Base-by-base conservation (phyloP, 2,113 vertebrate genomes). In the Carettochelys insculpta region DNA sequence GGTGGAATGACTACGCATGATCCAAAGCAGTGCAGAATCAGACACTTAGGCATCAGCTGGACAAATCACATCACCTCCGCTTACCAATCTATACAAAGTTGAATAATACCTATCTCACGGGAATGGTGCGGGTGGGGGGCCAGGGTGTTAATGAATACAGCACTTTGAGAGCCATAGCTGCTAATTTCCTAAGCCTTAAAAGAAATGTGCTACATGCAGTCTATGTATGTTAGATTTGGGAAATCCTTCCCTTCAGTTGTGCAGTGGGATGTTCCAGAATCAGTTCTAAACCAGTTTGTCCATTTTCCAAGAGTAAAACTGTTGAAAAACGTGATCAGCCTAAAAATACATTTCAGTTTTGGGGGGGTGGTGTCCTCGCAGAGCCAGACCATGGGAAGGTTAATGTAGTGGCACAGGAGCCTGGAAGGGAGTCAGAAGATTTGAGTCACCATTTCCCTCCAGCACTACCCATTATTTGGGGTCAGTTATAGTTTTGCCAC, bases 11-110 rank as follows among this genome's bases (percentile, higher is more conserved):
- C 25, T 38, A 20, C 51, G 43, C 8, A 54, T 68, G 34, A 48
- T 41, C 8, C 14, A 78, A 0, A 0, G 51, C 31, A 93, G 80
- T 45, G 53, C 51, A 41, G 54, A 85, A 80, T 83, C 7, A 4
- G 38, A 25, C 65, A 61, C 38, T 83, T 87, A 45, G 51, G 5
- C 45, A 38, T 89, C 93, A 84, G 89, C 80, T 82, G 38, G 31
- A 71, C 29, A 92, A 89, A 86, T 92, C 0, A 90, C 83, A 89
- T 92, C 10, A 61, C 80, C 93, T 80, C 76, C 5, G 27, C 53
- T 89, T 29, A n/a, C 34, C n/a, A 20, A 38, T 79, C 8, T 1
- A 86, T 61, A 82, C 90, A 94, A 77, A 87, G 29, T 6, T 25
- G 34, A 84, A 82, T 85, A 92, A 78, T 87, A 68, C 75, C 83